Conservation (phyloP, 1,140 invertebrate species). For the Leguminivora glycinivorella region DNA sequence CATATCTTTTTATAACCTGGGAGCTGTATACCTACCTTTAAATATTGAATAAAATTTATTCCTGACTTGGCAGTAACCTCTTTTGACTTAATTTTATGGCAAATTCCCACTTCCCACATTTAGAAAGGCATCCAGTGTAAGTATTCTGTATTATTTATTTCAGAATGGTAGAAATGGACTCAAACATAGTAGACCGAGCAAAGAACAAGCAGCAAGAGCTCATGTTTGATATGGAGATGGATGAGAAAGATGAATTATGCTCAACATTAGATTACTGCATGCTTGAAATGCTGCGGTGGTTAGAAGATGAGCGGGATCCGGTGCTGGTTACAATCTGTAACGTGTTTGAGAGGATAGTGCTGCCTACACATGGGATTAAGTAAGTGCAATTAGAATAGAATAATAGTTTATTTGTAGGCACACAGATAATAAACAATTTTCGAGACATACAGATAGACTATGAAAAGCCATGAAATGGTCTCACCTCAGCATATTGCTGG, state of each 20-base stretch:
- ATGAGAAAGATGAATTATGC: slow-evolving; percentile 57
- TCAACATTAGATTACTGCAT: slow-evolving; percentile 72
- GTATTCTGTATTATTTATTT: slow-evolving; percentile 30
- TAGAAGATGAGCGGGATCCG: slow-evolving; percentile 66
- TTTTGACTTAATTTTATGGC: too few relatives aligned
- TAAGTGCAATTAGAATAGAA: too few relatives aligned
- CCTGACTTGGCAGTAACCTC: too few relatives aligned
- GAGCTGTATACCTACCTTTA: too few relatives aligned
- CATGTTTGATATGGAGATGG: slow-evolving; percentile 70
- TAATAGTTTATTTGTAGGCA: too few relatives aligned
- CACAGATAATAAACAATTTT: too few relatives aligned
- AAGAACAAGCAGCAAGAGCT: slow-evolving; percentile 57
- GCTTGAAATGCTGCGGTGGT: slow-evolving; percentile 72
- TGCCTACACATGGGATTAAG: slow-evolving; percentile 75
- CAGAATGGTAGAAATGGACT: slow-evolving; percentile 75
- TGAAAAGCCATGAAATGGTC: too few relatives aligned
- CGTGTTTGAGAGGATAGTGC: slow-evolving; percentile 69
- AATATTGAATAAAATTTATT: too few relatives aligned
- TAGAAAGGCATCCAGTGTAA: background rate
- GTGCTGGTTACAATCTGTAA: slow-evolving; percentile 62
- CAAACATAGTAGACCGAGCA: slow-evolving; percentile 57
- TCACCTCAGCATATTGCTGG: too few relatives aligned
- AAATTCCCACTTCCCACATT: background rate
- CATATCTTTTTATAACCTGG: too few relatives aligned
- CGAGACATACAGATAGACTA: too few relatives aligned